Conservation (phyloP, 2,888 invertebrate genomes). For the Cephus sareptanus region DNA sequence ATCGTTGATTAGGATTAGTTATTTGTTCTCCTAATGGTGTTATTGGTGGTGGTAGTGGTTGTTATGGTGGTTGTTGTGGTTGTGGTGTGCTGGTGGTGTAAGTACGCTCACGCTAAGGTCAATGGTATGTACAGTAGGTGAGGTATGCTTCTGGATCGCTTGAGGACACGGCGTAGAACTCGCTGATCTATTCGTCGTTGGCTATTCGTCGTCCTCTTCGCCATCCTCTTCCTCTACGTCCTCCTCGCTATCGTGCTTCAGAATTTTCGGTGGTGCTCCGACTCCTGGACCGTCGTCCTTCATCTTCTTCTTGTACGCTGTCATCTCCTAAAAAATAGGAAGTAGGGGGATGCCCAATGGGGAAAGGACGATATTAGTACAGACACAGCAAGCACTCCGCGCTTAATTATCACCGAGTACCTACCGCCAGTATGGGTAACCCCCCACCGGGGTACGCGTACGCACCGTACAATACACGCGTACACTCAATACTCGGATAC, state of each 20-base stretch:
- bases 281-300: conserved; percentile 64
- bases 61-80: conserved; percentile 20
- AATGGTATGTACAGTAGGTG: conserved; percentile 68
- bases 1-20: conserved; percentile 56
- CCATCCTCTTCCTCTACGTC: conserved; percentile 76
- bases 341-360: neutral
- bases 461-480: neutral
- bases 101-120: conserved; percentile 67
- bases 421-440: neutral
- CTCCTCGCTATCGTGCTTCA: conserved; percentile 72
- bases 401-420: neutral
- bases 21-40: conserved; percentile 60
- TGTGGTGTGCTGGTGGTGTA: conserved; percentile 47
- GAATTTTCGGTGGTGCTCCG: conserved; percentile 68
- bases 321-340: conserved; percentile 77
- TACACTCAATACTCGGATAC: neutral
- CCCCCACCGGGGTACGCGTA: neutral
- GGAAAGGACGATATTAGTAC: neutral
- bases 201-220: conserved; percentile 70
- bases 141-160: conserved; percentile 62
- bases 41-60: neutral
- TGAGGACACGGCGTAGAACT: conserved; percentile 65
- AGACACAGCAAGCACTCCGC: neutral
- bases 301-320: conserved; percentile 83
- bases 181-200: conserved; percentile 63